These are phyloP conservation scores for Rhinogobio ventralis DNA, from an alignment of 2,797 vertebrate genomes.

Conservation along the genomic window DNA sequence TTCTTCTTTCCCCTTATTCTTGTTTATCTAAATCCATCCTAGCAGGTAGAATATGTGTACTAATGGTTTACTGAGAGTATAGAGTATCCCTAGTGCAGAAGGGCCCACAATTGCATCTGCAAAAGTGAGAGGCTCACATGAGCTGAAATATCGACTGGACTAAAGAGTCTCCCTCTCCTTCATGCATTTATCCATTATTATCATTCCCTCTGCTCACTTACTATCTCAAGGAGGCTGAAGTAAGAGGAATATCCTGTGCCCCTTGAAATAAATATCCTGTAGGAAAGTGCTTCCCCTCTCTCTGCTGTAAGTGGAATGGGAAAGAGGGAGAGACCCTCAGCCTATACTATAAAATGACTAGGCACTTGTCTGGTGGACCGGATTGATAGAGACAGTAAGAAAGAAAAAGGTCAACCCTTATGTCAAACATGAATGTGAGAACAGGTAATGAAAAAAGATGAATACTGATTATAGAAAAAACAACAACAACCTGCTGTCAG, in stretches of 20 bases:
- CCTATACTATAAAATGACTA: neutral
- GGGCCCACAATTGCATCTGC: slow-evolving; percentile 26
- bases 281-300: neutral
- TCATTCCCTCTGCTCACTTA: neutral
- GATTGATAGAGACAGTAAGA: neutral
- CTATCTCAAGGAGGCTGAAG: neutral
- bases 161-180: neutral
- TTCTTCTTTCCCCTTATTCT: neutral
- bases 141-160: slow-evolving; percentile 15
- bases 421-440: neutral
- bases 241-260: neutral
- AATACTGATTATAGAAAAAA: neutral
- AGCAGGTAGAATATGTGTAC: neutral
- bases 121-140: slow-evolving; percentile 17
- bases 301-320: neutral
- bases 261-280: neutral
- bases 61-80: neutral
- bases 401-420: neutral
- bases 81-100: slow-evolving; percentile 37
- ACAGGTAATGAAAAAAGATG: neutral
- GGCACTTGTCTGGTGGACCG: neutral
- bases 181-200: slow-evolving; percentile 16
- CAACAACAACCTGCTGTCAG: neutral
- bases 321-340: neutral
- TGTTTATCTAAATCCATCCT: neutral